A percentile compares a stretch with the other conserved stretches of the same genome.
Conservation (phyloP, 2,797 vertebrate genomes). For the Poeciliopsis gracilis region DNA sequence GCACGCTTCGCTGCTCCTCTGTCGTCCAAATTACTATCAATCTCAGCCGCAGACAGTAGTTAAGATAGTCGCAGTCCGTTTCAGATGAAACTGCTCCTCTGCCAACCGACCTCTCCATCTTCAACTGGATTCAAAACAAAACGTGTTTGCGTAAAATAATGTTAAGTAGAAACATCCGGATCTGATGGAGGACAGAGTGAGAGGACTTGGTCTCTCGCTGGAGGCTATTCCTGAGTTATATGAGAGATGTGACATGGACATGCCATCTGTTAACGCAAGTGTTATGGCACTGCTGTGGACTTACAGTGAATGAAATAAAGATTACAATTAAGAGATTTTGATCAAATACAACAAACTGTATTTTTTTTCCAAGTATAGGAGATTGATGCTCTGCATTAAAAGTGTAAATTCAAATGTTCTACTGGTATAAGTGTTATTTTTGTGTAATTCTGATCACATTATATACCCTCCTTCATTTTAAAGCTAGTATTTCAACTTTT, state of each 20-base stretch:
- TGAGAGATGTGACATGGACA: conserved; percentile 19
- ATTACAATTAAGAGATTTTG: background rate
- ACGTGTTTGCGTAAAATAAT: background rate
- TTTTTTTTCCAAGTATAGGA: background rate
- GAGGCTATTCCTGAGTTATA: background rate
- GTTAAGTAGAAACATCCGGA: background rate
- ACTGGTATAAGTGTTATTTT: background rate
- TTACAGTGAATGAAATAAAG: background rate
- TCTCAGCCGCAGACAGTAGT: conserved; percentile 41
- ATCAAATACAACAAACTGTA: background rate
- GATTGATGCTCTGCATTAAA: background rate
- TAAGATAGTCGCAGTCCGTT: conserved; percentile 31
- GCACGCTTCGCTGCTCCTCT: conserved; percentile 37
- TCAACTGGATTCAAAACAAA: background rate
- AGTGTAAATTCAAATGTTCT: background rate
- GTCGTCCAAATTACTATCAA: conserved; percentile 44
- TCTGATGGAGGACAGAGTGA: background rate
- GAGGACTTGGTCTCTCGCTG: conserved; percentile 8
- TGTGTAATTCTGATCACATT: background rate
- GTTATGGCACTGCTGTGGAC: background rate
- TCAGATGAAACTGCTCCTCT: conserved; percentile 8
- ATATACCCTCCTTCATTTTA: background rate
- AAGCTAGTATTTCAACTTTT: background rate
- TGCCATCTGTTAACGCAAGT: conserved; percentile 16
- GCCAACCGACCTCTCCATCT: conserved; percentile 7